phyloP scores from a whole-genome alignment of 2,888 invertebrate species.

The Drosophila lutescens region DNA sequence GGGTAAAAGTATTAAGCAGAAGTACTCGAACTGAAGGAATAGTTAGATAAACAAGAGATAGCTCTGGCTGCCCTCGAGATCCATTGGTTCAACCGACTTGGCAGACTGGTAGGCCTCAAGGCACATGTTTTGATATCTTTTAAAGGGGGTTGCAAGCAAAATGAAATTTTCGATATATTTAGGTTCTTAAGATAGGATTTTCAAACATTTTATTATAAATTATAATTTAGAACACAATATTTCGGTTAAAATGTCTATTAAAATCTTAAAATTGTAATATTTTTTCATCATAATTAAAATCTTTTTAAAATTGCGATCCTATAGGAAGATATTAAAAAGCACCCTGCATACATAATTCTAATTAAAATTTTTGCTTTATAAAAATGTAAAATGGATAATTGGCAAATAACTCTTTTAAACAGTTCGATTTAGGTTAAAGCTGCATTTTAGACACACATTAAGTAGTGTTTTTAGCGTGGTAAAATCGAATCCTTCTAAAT shows the following conservation, averaged over 20 bases:
- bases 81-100: conserved; percentile 13
- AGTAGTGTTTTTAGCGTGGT: background rate
- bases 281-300: background rate
- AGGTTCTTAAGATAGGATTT: too few species aligned
- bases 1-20: conserved; percentile 27
- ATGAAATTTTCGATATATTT: background rate
- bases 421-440: background rate
- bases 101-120: conserved; percentile 18
- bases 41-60: conserved; percentile 33
- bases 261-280: background rate
- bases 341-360: too few species aligned
- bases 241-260: too few species aligned
- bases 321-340: background rate
- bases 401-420: background rate
- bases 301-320: background rate
- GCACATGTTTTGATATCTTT: background rate
- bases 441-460: background rate
- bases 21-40: conserved; percentile 18
- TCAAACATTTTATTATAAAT: too few species aligned
- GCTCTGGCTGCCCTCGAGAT: conserved; percentile 18
- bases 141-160: background rate
- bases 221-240: too few species aligned
- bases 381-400: background rate
- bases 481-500: background rate
- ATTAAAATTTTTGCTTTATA: too few species aligned